Conservation (phyloP, 2,113 vertebrate species). For the Chloebia gouldiae region DNA sequence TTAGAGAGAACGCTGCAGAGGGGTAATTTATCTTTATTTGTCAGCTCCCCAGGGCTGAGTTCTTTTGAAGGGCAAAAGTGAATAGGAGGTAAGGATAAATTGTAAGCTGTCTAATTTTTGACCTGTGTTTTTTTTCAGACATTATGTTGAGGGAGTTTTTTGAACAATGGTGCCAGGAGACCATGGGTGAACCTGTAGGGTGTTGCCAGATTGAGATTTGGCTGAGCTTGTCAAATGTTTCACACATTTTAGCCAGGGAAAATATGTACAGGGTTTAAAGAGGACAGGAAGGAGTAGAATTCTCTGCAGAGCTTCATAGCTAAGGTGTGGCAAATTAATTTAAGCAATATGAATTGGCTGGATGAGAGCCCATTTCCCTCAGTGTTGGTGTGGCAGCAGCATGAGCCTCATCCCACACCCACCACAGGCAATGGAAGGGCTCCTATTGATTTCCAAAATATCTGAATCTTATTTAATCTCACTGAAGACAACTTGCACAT, state of each 20-base stretch:
- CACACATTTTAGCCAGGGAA: fast-evolving
- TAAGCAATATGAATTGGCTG: fast-evolving
- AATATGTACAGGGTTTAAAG: neutral
- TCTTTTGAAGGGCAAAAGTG: slow-evolving; percentile 66
- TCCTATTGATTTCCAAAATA: neutral
- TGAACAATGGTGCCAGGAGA: neutral
- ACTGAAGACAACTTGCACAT: neutral
- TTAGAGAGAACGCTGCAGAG: slow-evolving; percentile 49
- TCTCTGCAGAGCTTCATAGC: neutral
- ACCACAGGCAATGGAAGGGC: neutral
- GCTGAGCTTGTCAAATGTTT: neutral
- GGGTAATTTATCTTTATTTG: slow-evolving; percentile 75
- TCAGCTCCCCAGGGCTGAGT: slow-evolving; percentile 51
- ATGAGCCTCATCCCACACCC: fast-evolving
- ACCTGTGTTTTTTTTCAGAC: neutral
- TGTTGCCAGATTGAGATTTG: neutral
- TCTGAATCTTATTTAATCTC: neutral
- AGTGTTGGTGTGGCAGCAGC: neutral
- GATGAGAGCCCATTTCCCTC: fast-evolving
- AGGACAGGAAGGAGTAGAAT: neutral
- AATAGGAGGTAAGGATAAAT: slow-evolving; percentile 50
- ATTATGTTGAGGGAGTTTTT: neutral
- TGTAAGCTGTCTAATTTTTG: slow-evolving; percentile 46
- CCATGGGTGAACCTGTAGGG: neutral
- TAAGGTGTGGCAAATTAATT: neutral